Evolutionary conservation across 2,113 vertebrate species (phyloP), one percentile per base, ranked within the genome.

Genomic region (Cyprinodon brontotheroides): DNA sequence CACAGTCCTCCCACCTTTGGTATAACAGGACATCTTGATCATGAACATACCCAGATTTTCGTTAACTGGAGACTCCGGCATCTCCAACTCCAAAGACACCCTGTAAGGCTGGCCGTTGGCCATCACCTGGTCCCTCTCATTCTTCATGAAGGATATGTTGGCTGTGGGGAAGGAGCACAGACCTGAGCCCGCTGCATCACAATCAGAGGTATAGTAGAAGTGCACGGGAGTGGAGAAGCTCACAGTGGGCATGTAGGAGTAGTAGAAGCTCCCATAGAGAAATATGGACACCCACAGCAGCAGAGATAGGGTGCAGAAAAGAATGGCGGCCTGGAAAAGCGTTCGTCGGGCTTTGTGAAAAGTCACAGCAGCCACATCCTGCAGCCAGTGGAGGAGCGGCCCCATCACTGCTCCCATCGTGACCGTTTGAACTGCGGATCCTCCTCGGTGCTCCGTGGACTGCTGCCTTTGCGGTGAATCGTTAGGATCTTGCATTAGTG

Each of bases 211-310:
- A 94, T 96, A 97, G 70, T 89, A 80, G 87, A 94, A 96, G 77
- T 98, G 93, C 39, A 97, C 96, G 0, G 96, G 96, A 62, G 95
- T 96, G 78, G 95, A 92, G 79, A 95, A 97, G 92, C 96, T 97
- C 83, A 96, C 95, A 0, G 94, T 94, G 8, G 97, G 97, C 96
- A 98, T 97, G 88, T 97, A 97, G 62, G 96, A 97, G 77, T 97
- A 98, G 85, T 98, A 98, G 93, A 98, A 98, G 86, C 96, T 97
- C 17, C 96, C 97, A 4, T 98, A 97, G 6, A 98, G 94, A 80
- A 98, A 98, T 64, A 97, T 86, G 2, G 97, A 95, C 66, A 97
- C 94, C 97, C 97, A 98, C 2, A 97, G 95, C 11, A 97, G 93
- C 38, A 98, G 94, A 9, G 95, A 81, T 8, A 96, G 50, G 40